Percentiles rank a stretch among this genome's conserved stretches.
Conservation (phyloP, 2,113 vertebrate species). For the Cercocebus atys region DNA sequence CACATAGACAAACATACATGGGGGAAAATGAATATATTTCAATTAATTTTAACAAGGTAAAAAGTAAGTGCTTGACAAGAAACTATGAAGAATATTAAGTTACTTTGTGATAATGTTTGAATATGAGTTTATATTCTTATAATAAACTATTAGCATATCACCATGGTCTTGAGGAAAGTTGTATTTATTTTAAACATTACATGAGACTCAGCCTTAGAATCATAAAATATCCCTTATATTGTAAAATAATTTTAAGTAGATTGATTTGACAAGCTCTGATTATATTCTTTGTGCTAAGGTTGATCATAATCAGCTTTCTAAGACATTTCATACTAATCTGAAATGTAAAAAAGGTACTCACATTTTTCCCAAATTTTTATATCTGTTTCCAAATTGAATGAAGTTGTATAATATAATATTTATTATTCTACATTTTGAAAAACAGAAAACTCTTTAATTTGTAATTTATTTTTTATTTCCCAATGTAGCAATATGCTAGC, state of each 20-base stretch:
- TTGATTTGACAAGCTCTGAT: constrained; percentile 13
- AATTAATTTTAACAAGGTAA: neutral
- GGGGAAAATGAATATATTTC: neutral
- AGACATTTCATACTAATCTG: neutral
- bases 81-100: neutral
- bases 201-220: neutral
- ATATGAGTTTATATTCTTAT: neutral
- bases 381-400: neutral
- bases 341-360: neutral
- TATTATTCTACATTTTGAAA: neutral
- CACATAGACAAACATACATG: neutral
- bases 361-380: neutral
- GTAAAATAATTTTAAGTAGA: neutral
- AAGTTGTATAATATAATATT: neutral
- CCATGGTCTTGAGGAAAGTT: neutral
- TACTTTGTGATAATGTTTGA: neutral
- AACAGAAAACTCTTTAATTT: neutral
- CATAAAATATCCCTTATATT: neutral
- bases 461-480: neutral
- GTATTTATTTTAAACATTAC: constrained; percentile 21
- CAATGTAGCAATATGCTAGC: neutral
- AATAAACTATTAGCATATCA: neutral
- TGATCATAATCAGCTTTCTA: constrained; percentile 1
- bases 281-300: neutral
- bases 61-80: neutral